Conservation (phyloP, 2,888 invertebrate species). For the Lasioglossum zephyrum region DNA sequence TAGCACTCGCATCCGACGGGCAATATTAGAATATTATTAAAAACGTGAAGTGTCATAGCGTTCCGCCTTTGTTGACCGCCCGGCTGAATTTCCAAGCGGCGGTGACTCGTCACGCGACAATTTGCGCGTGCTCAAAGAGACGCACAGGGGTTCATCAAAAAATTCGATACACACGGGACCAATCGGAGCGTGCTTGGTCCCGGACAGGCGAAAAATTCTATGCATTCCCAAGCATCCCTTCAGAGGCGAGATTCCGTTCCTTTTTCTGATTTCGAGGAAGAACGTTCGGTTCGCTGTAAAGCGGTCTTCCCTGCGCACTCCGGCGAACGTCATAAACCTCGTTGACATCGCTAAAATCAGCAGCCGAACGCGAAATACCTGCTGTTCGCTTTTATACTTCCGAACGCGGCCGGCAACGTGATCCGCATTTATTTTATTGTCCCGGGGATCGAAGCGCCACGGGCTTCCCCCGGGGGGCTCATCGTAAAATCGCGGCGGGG, state of each 20-base stretch:
- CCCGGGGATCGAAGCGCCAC: slow-evolving; percentile 20
- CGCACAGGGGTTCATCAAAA: background rate
- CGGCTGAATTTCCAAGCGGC: background rate
- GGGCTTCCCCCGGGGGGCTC: background rate
- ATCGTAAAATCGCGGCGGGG: slow-evolving; percentile 36
- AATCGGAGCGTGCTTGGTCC: background rate
- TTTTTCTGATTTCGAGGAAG: slow-evolving; percentile 20
- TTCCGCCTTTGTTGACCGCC: background rate
- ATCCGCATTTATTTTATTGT: slow-evolving; percentile 59
- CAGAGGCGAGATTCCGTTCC: background rate
- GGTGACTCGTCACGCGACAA: background rate
- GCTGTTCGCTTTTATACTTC: slow-evolving; percentile 50
- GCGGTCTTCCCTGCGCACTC: background rate
- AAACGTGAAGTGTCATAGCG: background rate
- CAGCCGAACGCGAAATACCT: slow-evolving; percentile 33
- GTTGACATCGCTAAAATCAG: slow-evolving; percentile 46
- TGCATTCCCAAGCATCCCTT: slow-evolving; percentile 47
- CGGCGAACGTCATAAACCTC: slow-evolving; percentile 37
- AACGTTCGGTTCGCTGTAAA: slow-evolving; percentile 20
- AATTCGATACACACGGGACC: slow-evolving; percentile 16
- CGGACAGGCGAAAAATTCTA: slow-evolving; percentile 43
- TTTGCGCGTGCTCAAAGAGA: background rate
- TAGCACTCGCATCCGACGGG: background rate
- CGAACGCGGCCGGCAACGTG: slow-evolving; percentile 30
- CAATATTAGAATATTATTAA: background rate